A percentile compares a stretch with the other conserved stretches of the same genome.
Evolutionary conservation across 2,888 invertebrate genomes (phyloP).

Genomic region (Apodemia hepburni): DNA sequence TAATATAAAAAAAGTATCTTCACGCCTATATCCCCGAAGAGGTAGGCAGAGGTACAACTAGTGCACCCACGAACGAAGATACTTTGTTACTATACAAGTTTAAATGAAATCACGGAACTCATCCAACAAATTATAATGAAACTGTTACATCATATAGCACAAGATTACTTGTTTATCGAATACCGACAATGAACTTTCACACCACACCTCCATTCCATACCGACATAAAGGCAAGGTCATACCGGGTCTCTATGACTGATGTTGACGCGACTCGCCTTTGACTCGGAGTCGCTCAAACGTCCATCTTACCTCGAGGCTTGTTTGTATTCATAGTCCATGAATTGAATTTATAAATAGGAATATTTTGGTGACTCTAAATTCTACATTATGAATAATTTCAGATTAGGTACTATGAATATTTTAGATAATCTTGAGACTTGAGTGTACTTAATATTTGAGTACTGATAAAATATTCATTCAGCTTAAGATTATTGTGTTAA

Average conservation of each 20-base stretch:
- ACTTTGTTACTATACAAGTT: too few relatives aligned
- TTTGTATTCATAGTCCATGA: slow-evolving; percentile 49
- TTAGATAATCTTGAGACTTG: background rate
- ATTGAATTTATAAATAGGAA: slow-evolving; percentile 7
- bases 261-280: slow-evolving; percentile 71
- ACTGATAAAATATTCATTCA: background rate
- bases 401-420: slow-evolving; percentile 6
- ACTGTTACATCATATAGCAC: slow-evolving; percentile 21
- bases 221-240: slow-evolving; percentile 59
- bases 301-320: slow-evolving; percentile 45
- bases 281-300: slow-evolving; percentile 66
- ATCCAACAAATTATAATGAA: slow-evolving; percentile 1
- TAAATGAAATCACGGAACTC: too few relatives aligned
- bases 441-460: background rate
- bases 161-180: slow-evolving; percentile 33
- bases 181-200: slow-evolving; percentile 34
- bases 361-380: slow-evolving; percentile 4
- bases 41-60: too few relatives aligned
- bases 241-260: slow-evolving; percentile 59
- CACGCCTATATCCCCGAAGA: too few relatives aligned
- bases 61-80: too few relatives aligned
- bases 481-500: background rate
- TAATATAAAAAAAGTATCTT: too few relatives aligned
- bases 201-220: slow-evolving; percentile 40
- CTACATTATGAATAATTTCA: slow-evolving; percentile 2